These are phyloP conservation scores for Microcebus tavaratra DNA, from an alignment of 2,113 vertebrate species.

Conservation along the genomic window DNA sequence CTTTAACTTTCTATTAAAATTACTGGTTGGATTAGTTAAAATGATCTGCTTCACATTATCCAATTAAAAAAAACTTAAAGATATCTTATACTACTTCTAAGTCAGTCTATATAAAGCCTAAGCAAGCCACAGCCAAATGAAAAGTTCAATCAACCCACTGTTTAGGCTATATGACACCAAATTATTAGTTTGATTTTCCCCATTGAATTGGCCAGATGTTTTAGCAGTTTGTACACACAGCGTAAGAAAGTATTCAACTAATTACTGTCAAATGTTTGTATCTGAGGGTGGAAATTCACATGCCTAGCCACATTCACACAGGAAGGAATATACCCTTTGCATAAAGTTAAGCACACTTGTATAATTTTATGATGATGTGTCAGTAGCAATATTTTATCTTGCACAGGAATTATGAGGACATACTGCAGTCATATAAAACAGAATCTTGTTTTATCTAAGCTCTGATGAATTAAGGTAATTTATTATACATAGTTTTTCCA, in stretches of 20 bases:
- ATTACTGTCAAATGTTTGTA: not conserved
- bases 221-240: not conserved
- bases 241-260: not conserved
- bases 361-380: slow-evolving; percentile 43
- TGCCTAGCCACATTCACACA: not conserved
- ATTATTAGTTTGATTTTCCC: not conserved
- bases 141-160: not conserved
- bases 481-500: slow-evolving; percentile 62
- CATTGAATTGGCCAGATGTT: not conserved
- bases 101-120: not conserved
- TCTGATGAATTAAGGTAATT: slow-evolving; percentile 70
- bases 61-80: not conserved
- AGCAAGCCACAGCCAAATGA: not conserved
- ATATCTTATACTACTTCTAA: not conserved
- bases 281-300: not conserved
- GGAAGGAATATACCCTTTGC: not conserved
- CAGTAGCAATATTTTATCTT: slow-evolving; percentile 47
- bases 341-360: slow-evolving; percentile 2
- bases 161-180: not conserved
- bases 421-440: slow-evolving; percentile 45
- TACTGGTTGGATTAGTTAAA: not conserved
- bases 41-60: not conserved
- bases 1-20: slow-evolving; percentile 20
- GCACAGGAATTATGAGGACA: slow-evolving; percentile 28
- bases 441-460: slow-evolving; percentile 59